These are phyloP conservation scores for Dryas iulia DNA, from an alignment of 1,140 invertebrate genomes.

Conservation along the genomic window DNA sequence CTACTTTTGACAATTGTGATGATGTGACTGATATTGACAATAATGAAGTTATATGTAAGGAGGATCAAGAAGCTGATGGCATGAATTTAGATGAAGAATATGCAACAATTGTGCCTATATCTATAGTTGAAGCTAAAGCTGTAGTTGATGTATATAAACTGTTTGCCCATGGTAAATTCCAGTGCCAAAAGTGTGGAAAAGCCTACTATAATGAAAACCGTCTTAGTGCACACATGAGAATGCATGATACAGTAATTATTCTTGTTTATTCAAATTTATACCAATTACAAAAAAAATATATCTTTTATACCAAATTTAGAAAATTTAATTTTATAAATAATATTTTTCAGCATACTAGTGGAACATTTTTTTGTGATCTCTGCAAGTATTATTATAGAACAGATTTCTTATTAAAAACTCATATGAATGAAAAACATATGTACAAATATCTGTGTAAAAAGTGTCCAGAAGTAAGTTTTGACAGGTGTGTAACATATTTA, in stretches of 20 bases:
- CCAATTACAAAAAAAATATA: no score
- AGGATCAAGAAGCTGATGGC: constrained; percentile 42
- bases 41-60: constrained; percentile 16
- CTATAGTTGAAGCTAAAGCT: constrained; percentile 56
- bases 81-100: constrained; percentile 60
- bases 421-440: constrained; percentile 70
- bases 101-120: constrained; percentile 54
- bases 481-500: constrained; percentile 46
- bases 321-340: no score
- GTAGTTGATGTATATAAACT: constrained; percentile 61
- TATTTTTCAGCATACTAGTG: constrained; percentile 60
- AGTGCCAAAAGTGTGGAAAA: constrained; percentile 53
- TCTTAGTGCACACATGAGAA: constrained; percentile 53
- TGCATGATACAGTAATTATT: constrained; percentile 64
- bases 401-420: constrained; percentile 59
- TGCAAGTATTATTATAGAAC: constrained; percentile 68
- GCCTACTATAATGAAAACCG: constrained; percentile 52
- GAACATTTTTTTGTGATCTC: constrained; percentile 48
- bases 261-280: background rate
- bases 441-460: constrained; percentile 71
- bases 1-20: constrained; percentile 35
- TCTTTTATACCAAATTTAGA: no score
- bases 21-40: constrained; percentile 30
- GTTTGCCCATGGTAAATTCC: constrained; percentile 50
- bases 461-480: constrained; percentile 68